Percentiles rank a stretch among this genome's conserved stretches.
phyloP scores from a whole-genome alignment of 2,888 invertebrate species.

The Junonia oenone region DNA sequence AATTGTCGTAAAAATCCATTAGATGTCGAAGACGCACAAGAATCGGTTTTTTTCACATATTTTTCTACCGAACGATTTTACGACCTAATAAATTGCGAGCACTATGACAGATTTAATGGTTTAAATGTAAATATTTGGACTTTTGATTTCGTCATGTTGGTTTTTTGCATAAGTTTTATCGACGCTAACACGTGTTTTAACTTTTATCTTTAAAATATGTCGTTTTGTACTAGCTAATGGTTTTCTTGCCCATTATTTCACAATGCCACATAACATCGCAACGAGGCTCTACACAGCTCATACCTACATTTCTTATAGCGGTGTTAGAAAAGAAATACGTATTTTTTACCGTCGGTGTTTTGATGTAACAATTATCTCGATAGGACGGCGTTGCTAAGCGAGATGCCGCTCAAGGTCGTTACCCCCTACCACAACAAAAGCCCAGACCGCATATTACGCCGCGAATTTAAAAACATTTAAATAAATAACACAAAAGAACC shows the following conservation, averaged over 20 bases:
- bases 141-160: not conserved
- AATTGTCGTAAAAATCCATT: not conserved
- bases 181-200: not conserved
- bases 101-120: not conserved
- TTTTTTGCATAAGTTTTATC: not conserved
- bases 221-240: not conserved
- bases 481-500: conserved; percentile 67
- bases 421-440: conserved; percentile 56
- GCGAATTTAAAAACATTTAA: conserved; percentile 70
- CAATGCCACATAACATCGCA: not conserved
- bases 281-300: not conserved
- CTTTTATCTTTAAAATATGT: not conserved
- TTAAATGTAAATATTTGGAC: not conserved
- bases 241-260: not conserved
- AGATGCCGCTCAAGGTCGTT: conserved; percentile 60
- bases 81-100: not conserved
- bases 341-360: conserved; percentile 27
- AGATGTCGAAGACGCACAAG: not conserved
- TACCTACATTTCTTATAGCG: conserved; percentile 5
- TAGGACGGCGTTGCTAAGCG: conserved; percentile 47
- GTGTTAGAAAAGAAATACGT: conserved; percentile 3
- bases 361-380: conserved; percentile 36
- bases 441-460: conserved; percentile 55
- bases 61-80: not conserved
- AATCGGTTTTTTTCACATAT: not conserved